phyloP scores from a whole-genome alignment of 2,888 invertebrate genomes.

The Siphlonurus alternatus region DNA sequence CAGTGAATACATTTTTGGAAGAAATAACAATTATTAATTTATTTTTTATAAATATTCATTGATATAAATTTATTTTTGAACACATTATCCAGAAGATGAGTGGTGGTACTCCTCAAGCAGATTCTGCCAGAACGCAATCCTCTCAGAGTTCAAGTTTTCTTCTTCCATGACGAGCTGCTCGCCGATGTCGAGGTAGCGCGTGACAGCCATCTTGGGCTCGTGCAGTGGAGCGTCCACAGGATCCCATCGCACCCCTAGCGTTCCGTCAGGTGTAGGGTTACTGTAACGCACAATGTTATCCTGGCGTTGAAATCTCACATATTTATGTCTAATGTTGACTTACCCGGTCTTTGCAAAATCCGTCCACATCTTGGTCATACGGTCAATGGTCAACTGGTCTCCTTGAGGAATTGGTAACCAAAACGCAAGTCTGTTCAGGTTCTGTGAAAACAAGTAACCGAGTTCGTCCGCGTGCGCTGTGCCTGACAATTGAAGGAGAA shows the following conservation, averaged over 20 bases:
- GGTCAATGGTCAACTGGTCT: constrained; percentile 4
- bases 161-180: neutral
- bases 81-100: no score
- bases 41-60: no score
- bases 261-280: neutral
- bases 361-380: constrained; percentile 12
- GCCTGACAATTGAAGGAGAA: no score
- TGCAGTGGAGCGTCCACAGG: neutral
- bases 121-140: neutral
- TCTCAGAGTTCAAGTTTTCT: neutral
- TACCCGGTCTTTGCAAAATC: constrained; percentile 13
- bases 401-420: constrained; percentile 5
- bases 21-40: no score
- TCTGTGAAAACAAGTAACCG: constrained; percentile 11
- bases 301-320: neutral
- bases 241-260: neutral
- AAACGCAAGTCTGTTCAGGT: constrained; percentile 3
- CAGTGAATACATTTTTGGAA: no score
- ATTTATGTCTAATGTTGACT: neutral
- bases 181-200: neutral
- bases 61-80: no score
- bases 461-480: constrained; percentile 13
- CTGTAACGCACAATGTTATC: no score
- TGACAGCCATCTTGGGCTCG: neutral
- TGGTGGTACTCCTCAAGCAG: neutral